Conservation (phyloP, 35 echinoderm and acorn worm genomes). For the Eucidaris tribuloides region DNA sequence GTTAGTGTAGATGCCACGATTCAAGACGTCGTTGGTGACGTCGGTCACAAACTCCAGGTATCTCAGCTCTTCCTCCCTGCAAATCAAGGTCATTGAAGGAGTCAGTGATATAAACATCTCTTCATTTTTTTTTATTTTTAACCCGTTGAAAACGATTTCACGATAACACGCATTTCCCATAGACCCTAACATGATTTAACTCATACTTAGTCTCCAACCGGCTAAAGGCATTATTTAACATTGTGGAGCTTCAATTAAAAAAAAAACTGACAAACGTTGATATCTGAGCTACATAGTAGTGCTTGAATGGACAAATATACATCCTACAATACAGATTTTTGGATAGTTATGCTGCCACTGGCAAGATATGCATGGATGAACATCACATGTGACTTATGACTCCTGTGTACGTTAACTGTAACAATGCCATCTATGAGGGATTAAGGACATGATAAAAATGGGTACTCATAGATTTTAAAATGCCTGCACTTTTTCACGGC, state of each 20-base stretch:
- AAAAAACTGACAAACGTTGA: no score
- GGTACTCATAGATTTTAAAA: neutral
- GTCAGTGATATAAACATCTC: neutral
- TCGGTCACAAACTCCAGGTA: slow-evolving; percentile 99
- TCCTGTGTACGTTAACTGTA: no score
- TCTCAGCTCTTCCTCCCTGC: slow-evolving; percentile 84
- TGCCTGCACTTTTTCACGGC: neutral
- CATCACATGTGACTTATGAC: no score
- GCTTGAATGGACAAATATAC: no score
- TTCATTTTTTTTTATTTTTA: neutral
- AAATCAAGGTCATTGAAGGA: neutral
- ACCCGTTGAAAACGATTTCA: neutral
- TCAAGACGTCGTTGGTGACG: slow-evolving; percentile 94
- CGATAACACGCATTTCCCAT: neutral
- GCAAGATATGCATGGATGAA: no score
- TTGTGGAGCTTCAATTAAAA: no score
- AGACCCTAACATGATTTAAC: no score
- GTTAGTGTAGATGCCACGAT: slow-evolving; percentile 93
- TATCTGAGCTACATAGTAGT: no score
- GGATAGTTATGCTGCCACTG: no score
- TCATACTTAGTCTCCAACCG: no score
- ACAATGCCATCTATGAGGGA: neutral
- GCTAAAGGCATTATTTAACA: no score
- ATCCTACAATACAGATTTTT: no score
- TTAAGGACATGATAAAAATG: neutral